Percentiles rank a stretch among this genome's conserved stretches.
Conservation (phyloP, 2,113 vertebrate genomes). For the Planiliza haematocheilus region DNA sequence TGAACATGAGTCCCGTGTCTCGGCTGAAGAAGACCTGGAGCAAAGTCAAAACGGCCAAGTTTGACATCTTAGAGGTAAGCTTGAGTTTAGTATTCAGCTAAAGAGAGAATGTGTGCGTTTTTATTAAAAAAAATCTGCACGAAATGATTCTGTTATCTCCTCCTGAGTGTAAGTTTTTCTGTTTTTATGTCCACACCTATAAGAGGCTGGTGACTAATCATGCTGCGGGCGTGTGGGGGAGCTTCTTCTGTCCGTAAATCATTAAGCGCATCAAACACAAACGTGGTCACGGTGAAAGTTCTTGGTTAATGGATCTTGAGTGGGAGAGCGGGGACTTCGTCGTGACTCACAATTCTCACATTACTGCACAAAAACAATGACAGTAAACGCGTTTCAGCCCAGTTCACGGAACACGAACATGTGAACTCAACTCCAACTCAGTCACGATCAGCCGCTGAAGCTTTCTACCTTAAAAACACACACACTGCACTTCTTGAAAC, state of each 20-base stretch:
- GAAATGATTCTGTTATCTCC: too few species aligned
- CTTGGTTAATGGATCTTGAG: not conserved
- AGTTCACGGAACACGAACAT: too few species aligned
- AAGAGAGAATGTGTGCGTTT: too few species aligned
- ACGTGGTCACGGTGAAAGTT: not conserved
- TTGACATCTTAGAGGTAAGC: constrained; percentile 92
- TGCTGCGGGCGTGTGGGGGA: constrained; percentile 11
- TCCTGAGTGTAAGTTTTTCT: too few species aligned
- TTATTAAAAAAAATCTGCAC: too few species aligned
- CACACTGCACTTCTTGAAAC: too few species aligned
- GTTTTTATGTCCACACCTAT: too few species aligned
- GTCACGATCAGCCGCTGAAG: too few species aligned
- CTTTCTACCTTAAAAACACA: too few species aligned
- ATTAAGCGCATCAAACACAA: not conserved
- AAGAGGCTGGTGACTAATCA: constrained; percentile 4
- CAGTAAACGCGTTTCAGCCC: too few species aligned
- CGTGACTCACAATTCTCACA: not conserved
- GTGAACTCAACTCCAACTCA: too few species aligned
- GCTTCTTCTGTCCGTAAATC: not conserved
- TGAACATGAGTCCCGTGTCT: constrained; percentile 97
- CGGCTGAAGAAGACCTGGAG: constrained; percentile 96
- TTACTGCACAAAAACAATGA: too few species aligned
- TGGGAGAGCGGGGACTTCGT: constrained; percentile 16
- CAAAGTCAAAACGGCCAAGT: constrained; percentile 96
- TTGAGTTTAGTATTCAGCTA: not conserved